A percentile compares a stretch with the other conserved stretches of the same genome.
phyloP scores from a whole-genome alignment of 2,888 invertebrate genomes.

The Drosophila lacicola region DNA sequence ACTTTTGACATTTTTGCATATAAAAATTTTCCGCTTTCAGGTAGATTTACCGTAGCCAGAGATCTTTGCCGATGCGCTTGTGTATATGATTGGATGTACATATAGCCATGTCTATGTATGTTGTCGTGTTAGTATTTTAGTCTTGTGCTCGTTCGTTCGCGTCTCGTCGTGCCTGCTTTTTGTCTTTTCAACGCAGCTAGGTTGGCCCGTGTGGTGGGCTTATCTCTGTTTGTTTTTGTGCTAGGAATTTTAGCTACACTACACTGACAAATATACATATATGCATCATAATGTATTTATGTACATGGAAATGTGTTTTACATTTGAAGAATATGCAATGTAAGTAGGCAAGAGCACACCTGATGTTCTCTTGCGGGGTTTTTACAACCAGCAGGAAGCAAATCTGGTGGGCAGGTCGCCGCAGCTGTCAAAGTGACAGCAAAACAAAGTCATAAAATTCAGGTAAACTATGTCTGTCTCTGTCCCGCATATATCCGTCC shows the following conservation, averaged over 20 bases:
- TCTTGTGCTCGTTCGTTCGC: slow-evolving; percentile 46
- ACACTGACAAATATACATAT: slow-evolving; percentile 4
- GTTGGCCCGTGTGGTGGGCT: slow-evolving; percentile 49
- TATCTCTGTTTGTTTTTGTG: slow-evolving; percentile 63
- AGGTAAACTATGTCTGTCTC: slow-evolving; percentile 45
- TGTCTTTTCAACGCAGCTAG: slow-evolving; percentile 33
- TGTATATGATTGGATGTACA: slow-evolving; percentile 28
- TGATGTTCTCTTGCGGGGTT: slow-evolving; percentile 37
- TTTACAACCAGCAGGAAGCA: slow-evolving; percentile 33
- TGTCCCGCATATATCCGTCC: slow-evolving; percentile 17
- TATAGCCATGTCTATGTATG: slow-evolving; percentile 1
- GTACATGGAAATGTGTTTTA: slow-evolving; percentile 6
- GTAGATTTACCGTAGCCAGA: slow-evolving; percentile 70
- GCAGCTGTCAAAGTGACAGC: slow-evolving; percentile 39
- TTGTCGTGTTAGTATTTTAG: slow-evolving; percentile 47
- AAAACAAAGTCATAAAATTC: slow-evolving; percentile 51
- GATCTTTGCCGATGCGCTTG: slow-evolving; percentile 53
- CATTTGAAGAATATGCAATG: slow-evolving; percentile 5
- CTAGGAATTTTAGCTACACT: slow-evolving; percentile 59
- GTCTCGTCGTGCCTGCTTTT: slow-evolving; percentile 37
- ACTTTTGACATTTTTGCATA: slow-evolving; percentile 81
- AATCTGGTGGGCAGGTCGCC: slow-evolving; percentile 33
- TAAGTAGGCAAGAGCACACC: slow-evolving; percentile 45
- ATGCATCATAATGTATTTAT: neutral
- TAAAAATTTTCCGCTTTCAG: slow-evolving; percentile 79